A percentile compares a stretch with the other conserved stretches of the same genome.
These are phyloP conservation scores for Ichneumoninae sp. DNA, from an alignment of 2,888 invertebrate species.

Conservation along the genomic window DNA sequence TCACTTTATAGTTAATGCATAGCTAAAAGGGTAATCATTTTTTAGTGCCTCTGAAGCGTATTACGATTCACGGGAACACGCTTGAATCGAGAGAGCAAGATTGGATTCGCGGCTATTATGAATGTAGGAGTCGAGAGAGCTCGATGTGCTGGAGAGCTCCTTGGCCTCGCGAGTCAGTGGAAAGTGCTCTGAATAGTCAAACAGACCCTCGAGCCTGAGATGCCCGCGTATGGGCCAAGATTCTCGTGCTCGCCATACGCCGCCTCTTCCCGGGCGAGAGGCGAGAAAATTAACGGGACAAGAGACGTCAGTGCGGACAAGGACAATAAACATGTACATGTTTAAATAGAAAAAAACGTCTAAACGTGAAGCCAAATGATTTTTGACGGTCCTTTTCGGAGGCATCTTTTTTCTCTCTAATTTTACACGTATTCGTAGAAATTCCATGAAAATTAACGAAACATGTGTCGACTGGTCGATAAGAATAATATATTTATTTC, in stretches of 20 bases:
- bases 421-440: too few species aligned
- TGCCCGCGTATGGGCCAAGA: not conserved
- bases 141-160: constrained; percentile 50
- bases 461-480: too few species aligned
- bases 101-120: constrained; percentile 30
- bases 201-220: constrained; percentile 43
- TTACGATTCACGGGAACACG: constrained; percentile 29
- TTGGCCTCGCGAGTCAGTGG: constrained; percentile 19
- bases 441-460: too few species aligned
- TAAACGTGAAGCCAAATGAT: not conserved
- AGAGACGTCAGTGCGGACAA: not conserved
- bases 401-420: too few species aligned
- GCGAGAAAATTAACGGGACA: constrained; percentile 9
- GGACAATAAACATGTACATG: not conserved
- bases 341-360: not conserved
- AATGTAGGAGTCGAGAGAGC: constrained; percentile 21
- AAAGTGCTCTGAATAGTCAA: constrained; percentile 60
- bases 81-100: constrained; percentile 38
- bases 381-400: not conserved
- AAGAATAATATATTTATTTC: too few species aligned
- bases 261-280: not conserved
- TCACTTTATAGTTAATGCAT: not conserved
- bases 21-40: not conserved
- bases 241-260: constrained; percentile 22
- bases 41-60: not conserved